Evolutionary conservation across 2,888 invertebrate genomes (phyloP), one percentile per base, ranked within the genome.

Genomic region (Nebria salina): DNA sequence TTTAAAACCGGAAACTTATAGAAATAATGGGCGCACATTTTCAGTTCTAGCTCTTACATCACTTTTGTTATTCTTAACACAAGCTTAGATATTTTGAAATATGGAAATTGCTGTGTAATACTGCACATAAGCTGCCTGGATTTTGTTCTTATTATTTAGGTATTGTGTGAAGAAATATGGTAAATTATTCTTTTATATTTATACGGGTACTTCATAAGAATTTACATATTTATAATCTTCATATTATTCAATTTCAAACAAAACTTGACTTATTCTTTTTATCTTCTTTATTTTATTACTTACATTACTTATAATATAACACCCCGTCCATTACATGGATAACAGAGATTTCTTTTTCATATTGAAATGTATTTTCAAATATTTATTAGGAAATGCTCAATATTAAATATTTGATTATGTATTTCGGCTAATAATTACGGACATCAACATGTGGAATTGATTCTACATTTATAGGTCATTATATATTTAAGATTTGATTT

Each of bases 1-100:
- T 75, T 80, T 75, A 75, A 75, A 75, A 80, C 75, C 75, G 80
- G 80, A 80, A 80, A 80, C 80, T 75, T 80, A 80, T 80, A 70
- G 80, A 80, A 80, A 75, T 75, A 70, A 80, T 75, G 80, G 75
- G 75, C 75, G 70, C 75, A 75, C 70, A 80, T 75, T 80, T 80
- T 54, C 54, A 6, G 54, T 54, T 54, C 54, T 54, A 8, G 8
- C 75, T 26, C 64, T 70, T 75, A 73, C 68, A 41, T 43, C 68
- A 43, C 68, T 80, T 80, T 75, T 75, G 75, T 75, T 80, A 80
- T 75, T 41, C 70, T 73, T 34, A 41, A 72, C 34, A 72, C 66
- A 80, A 73, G 79, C 43, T 80, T 13, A 54, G 54, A 54, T 54
- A 25, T 25, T 34, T 43, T 75, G 75, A 70, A 80, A 80, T 80